Evolutionary conservation across 2,113 vertebrate species (phyloP).

Genomic region (Poeciliopsis turrubarensis): DNA sequence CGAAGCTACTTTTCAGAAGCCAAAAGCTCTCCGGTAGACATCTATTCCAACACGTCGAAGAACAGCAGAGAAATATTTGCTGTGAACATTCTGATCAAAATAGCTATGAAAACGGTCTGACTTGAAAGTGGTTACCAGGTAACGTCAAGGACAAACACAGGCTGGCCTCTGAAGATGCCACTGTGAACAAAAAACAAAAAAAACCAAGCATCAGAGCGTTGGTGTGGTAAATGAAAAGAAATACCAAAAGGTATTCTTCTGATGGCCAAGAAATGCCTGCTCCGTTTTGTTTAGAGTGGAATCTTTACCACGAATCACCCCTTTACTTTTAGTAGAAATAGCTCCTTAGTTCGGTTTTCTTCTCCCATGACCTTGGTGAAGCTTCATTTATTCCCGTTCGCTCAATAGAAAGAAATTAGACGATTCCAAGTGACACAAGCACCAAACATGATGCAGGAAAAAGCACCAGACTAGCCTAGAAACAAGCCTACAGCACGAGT

Average conservation of each 20-base stretch:
- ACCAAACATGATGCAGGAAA: slow-evolving; percentile 18
- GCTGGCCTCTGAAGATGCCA: slow-evolving; percentile 16
- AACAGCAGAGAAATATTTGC: slow-evolving; percentile 27
- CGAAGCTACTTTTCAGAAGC: too few relatives aligned
- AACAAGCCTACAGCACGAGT: slow-evolving; percentile 14
- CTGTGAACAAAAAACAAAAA: not conserved
- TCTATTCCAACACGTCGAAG: slow-evolving; percentile 4
- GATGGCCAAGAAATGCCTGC: not conserved
- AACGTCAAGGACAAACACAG: slow-evolving; percentile 40
- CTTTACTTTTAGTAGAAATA: not conserved
- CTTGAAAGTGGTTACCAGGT: slow-evolving; percentile 50
- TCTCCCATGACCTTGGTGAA: not conserved
- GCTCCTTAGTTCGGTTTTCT: not conserved
- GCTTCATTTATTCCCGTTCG: slow-evolving; percentile 13
- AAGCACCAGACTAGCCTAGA: slow-evolving; percentile 31
- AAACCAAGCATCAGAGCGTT: not conserved
- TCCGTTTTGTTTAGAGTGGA: not conserved
- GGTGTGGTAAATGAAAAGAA: not conserved
- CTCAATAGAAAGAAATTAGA: slow-evolving; percentile 19
- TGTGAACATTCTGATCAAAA: slow-evolving; percentile 19
- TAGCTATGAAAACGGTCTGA: slow-evolving; percentile 23
- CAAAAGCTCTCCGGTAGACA: not conserved
- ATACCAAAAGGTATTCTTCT: not conserved
- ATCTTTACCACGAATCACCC: not conserved
- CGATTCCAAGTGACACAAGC: slow-evolving; percentile 30